Percentiles rank a stretch among this genome's conserved stretches.
Evolutionary conservation across 2,113 vertebrate genomes (phyloP).

Genomic region (Callospermophilus lateralis): DNA sequence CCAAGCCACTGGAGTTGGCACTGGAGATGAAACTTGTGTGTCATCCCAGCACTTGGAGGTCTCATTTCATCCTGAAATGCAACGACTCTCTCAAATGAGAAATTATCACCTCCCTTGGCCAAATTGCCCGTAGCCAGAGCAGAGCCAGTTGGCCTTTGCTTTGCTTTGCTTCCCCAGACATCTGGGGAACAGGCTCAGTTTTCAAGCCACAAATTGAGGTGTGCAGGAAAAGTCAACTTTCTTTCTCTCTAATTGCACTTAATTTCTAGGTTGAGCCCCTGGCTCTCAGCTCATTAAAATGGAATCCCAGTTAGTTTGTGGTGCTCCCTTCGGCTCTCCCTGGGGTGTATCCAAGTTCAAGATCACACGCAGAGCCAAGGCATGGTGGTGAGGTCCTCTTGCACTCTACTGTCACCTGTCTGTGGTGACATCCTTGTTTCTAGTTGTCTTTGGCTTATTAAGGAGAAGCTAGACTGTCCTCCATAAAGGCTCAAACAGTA

Average conservation of each 20-base stretch:
- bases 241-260: conserved; percentile 60
- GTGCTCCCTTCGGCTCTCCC: not conserved
- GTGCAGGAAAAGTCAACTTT: conserved; percentile 61
- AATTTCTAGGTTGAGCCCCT: conserved; percentile 34
- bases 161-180: conserved; percentile 51
- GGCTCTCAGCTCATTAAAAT: not conserved
- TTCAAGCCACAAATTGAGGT: conserved; percentile 77
- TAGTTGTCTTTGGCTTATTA: not conserved
- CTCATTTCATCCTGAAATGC: conserved; percentile 57
- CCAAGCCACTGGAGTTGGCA: conserved; percentile 46
- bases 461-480: not conserved
- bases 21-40: conserved; percentile 35
- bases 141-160: conserved; percentile 65
- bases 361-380: not conserved
- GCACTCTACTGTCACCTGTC: not conserved
- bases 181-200: conserved; percentile 60
- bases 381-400: not conserved
- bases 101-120: conserved; percentile 56
- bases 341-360: not conserved
- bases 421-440: not conserved
- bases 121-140: conserved; percentile 53
- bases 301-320: not conserved
- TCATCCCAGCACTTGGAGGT: conserved; percentile 48
- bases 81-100: conserved; percentile 50
- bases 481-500: not conserved